Evolutionary conservation across 2,113 vertebrate genomes (phyloP).

Genomic region (Perognathus longimembris): DNA sequence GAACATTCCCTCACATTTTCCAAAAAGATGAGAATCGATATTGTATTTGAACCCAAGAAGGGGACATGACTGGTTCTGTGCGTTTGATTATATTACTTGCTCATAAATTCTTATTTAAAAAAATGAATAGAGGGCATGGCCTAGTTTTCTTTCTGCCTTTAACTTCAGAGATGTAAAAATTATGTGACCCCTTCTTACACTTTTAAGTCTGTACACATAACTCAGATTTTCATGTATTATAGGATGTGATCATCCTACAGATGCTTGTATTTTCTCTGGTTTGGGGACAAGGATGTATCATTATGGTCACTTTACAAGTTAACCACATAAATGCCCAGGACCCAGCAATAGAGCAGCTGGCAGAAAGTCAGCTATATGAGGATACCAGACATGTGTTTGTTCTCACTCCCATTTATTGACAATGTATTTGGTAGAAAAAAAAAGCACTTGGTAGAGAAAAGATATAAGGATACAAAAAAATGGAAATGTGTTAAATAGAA

Average conservation of each 20-base stretch:
- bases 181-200: background rate
- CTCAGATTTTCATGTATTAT: background rate
- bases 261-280: background rate
- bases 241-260: background rate
- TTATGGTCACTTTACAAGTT: background rate
- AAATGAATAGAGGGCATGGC: background rate
- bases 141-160: background rate
- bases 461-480: background rate
- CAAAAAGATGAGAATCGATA: constrained; percentile 17
- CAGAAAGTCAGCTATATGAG: constrained; percentile 3
- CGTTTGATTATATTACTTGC: background rate
- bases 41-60: background rate
- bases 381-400: background rate
- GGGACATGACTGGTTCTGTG: background rate
- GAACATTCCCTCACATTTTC: constrained; percentile 29
- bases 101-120: background rate
- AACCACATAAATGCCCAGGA: background rate
- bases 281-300: background rate
- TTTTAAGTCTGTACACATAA: background rate
- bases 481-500: background rate
- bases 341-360: background rate
- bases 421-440: constrained; percentile 18
- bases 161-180: constrained; percentile 14
- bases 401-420: background rate
- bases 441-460: background rate